These are phyloP conservation scores for Clavelina lepadiformis DNA, from an alignment of 23 tunicate genomes.

Conservation along the genomic window DNA sequence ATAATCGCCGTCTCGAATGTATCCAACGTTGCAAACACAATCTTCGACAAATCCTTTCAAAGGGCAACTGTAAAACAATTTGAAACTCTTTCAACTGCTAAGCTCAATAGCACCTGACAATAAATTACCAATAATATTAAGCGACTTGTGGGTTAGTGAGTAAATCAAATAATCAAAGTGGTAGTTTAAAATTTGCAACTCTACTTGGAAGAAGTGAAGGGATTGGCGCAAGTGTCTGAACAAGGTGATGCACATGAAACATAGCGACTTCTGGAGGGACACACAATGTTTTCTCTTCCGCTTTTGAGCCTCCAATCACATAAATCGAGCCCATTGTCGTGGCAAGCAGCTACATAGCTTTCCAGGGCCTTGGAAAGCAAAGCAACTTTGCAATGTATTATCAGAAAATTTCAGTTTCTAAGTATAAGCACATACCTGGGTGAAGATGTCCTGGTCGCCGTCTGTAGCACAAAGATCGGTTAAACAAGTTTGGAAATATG, in stretches of 20 bases:
- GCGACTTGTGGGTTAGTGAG: no score
- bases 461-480: conserved; percentile 57
- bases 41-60: conserved; percentile 37
- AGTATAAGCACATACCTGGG: no score
- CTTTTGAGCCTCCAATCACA: conserved; percentile 63
- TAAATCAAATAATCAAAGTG: no score
- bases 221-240: conserved; percentile 34
- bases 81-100: no score
- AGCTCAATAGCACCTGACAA: no score
- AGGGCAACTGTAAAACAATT: conserved; percentile 24
- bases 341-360: conserved; percentile 46
- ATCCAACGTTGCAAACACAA: conserved; percentile 66
- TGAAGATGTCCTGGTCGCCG: conserved; percentile 13
- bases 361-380: conserved; percentile 55
- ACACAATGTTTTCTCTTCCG: background rate
- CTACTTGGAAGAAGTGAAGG: conserved; percentile 35
- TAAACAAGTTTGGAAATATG: conserved; percentile 35
- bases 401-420: no score
- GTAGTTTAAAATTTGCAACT: background rate
- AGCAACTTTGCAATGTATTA: no score
- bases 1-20: conserved; percentile 29
- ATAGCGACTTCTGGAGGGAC: conserved; percentile 41
- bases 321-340: conserved; percentile 10
- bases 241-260: conserved; percentile 45
- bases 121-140: no score